Evolutionary conservation across 2,888 invertebrate genomes (phyloP).

Genomic region (Zonitis immaculata): DNA sequence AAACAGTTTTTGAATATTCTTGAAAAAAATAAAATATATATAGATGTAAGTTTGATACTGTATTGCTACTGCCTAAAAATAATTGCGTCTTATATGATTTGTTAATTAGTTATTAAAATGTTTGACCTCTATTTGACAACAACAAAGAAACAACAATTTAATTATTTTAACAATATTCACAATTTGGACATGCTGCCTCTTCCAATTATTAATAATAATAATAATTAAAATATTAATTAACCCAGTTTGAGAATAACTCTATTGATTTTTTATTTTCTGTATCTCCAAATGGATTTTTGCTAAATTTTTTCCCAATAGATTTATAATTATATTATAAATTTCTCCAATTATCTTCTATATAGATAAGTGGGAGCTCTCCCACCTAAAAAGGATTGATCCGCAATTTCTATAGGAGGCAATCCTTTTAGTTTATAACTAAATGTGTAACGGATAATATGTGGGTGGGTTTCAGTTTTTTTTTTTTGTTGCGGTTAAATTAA

Average conservation of each 20-base stretch:
- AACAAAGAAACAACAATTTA: not conserved
- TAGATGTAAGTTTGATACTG: not conserved
- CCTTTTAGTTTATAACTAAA: slow-evolving; percentile 22
- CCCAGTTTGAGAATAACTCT: not conserved
- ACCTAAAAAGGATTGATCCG: slow-evolving; percentile 23
- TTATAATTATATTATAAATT: slow-evolving; percentile 13
- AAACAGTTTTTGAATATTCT: not conserved
- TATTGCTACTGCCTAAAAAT: not conserved
- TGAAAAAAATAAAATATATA: not conserved
- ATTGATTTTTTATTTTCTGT: not conserved
- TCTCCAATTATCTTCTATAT: slow-evolving; percentile 14
- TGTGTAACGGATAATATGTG: slow-evolving; percentile 24
- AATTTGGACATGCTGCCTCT: not conserved
- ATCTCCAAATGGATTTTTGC: not conserved
- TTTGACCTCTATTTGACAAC: not conserved
- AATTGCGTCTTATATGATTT: not conserved
- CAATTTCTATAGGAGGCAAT: slow-evolving; percentile 23
- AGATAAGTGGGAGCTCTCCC: slow-evolving; percentile 27
- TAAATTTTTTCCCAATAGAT: not conserved
- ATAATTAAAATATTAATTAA: not conserved
- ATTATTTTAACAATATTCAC: not conserved
- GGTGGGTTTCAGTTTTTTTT: slow-evolving; percentile 19
- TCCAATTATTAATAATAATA: not conserved
- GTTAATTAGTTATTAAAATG: not conserved
- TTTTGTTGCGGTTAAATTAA: not conserved